These are phyloP conservation scores for Pseudomyrmex gracilis DNA, from an alignment of 1,140 invertebrate species.

Conservation along the genomic window DNA sequence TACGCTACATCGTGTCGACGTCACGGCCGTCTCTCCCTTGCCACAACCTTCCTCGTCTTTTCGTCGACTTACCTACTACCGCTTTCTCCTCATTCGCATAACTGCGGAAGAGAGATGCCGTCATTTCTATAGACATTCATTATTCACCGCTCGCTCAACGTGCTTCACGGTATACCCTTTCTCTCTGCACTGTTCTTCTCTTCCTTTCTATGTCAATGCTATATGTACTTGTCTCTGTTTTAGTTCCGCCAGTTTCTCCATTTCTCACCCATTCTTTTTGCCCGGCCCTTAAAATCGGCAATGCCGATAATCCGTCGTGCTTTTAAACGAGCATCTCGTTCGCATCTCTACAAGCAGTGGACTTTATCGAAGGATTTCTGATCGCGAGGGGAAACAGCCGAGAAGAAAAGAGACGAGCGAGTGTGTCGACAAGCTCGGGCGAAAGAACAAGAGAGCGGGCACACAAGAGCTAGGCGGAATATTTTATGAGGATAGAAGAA, in stretches of 20 bases:
- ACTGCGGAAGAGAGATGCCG: constrained; percentile 70
- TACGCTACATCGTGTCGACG: constrained; percentile 41
- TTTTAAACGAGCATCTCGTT: constrained; percentile 53
- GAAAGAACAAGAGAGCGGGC: neutral
- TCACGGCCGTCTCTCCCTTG: constrained; percentile 54
- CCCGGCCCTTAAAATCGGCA: constrained; percentile 53
- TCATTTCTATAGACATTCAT: constrained; percentile 81
- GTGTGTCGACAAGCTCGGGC: neutral
- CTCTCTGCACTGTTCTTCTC: neutral
- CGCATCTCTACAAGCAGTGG: constrained; percentile 17
- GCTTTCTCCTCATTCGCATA: constrained; percentile 62
- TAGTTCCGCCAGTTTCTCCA: constrained; percentile 47
- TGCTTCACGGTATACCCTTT: constrained; percentile 28
- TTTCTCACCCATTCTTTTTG: constrained; percentile 25
- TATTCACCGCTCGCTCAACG: constrained; percentile 75
- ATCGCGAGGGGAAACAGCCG: constrained; percentile 21
- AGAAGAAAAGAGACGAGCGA: constrained; percentile 17
- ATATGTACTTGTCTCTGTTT: constrained; percentile 38
- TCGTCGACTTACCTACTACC: constrained; percentile 67
- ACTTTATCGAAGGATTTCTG: constrained; percentile 53
- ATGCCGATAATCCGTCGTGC: constrained; percentile 48
- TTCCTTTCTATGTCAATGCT: neutral
- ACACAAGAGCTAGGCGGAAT: constrained; percentile 35
- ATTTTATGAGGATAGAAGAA: constrained; percentile 51
- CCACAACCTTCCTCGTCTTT: constrained; percentile 68